A percentile compares a stretch with the other conserved stretches of the same genome.
phyloP scores from a whole-genome alignment of 2,797 vertebrate species.

The Hyperoplus lanceolatus region DNA sequence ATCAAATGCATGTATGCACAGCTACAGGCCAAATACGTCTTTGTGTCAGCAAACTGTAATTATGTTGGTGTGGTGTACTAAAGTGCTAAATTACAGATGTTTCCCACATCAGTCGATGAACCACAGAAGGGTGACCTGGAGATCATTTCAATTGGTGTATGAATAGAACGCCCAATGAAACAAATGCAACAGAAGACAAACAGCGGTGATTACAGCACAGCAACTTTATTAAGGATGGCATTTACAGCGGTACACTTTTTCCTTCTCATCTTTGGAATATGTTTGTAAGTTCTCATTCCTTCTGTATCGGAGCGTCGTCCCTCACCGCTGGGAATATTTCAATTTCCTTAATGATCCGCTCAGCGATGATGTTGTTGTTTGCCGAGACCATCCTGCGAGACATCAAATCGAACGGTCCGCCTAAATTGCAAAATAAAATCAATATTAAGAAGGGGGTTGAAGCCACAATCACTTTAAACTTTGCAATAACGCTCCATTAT shows the following conservation, averaged over 20 bases:
- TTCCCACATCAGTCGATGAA: not conserved
- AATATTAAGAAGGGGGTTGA: conserved; percentile 10
- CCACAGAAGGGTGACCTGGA: not conserved
- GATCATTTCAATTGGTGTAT: not conserved
- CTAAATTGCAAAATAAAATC: conserved; percentile 73
- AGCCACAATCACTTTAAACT: too few relatives aligned
- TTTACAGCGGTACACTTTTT: not conserved
- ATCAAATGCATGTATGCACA: conserved; percentile 1
- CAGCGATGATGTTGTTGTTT: conserved; percentile 86
- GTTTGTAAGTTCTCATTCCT: conserved; percentile 39
- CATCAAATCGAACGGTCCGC: conserved; percentile 94
- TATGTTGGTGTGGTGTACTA: too few relatives aligned
- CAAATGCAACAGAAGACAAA: conserved; percentile 19
- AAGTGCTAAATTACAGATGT: conserved; percentile 21
- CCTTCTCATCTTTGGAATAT: not conserved
- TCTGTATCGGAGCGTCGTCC: conserved; percentile 81
- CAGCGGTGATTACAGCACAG: conserved; percentile 1
- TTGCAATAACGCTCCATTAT: too few relatives aligned
- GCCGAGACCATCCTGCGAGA: conserved; percentile 94
- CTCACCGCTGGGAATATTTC: conserved; percentile 87
- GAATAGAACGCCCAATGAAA: conserved; percentile 10
- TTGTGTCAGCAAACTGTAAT: too few relatives aligned
- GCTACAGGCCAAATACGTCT: not conserved
- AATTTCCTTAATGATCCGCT: conserved; percentile 91
- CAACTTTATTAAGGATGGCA: conserved; percentile 49